Evolutionary conservation across 2,797 vertebrate species (phyloP).

Genomic region (Pygocentrus nattereri): DNA sequence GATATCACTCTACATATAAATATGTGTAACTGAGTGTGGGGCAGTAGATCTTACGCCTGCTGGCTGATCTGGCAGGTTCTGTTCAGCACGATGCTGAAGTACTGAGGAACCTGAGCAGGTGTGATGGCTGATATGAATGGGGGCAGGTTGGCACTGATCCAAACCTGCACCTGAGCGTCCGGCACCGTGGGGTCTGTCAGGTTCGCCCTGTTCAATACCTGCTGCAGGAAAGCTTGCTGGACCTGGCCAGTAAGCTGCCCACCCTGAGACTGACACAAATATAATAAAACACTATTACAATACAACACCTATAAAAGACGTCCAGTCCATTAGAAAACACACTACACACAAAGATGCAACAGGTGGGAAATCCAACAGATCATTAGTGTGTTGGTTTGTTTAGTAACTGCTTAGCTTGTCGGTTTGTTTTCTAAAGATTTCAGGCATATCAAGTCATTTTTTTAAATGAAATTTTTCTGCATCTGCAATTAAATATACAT

Average conservation of each 20-base stretch:
- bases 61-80: slow-evolving; percentile 69
- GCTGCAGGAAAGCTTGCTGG: slow-evolving; percentile 70
- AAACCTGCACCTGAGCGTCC: slow-evolving; percentile 62
- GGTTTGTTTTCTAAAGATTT: too few species aligned
- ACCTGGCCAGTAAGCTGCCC: slow-evolving; percentile 51
- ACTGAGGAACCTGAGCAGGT: slow-evolving; percentile 57
- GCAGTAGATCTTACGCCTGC: slow-evolving; percentile 64
- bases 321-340: slow-evolving; percentile 16
- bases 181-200: slow-evolving; percentile 63
- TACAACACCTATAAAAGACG: neutral
- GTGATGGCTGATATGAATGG: slow-evolving; percentile 69
- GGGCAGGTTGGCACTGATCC: slow-evolving; percentile 69
- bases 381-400: too few species aligned
- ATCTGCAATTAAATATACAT: too few species aligned
- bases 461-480: too few species aligned
- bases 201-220: slow-evolving; percentile 73
- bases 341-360: too few species aligned
- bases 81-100: slow-evolving; percentile 67
- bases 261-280: slow-evolving; percentile 38
- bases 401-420: too few species aligned
- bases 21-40: slow-evolving; percentile 16
- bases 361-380: too few species aligned
- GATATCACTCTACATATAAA: neutral
- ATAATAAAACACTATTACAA: slow-evolving; percentile 32
- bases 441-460: too few species aligned